phyloP scores from a whole-genome alignment of 2,113 vertebrate species.

The Dicentrarchus labrax region DNA sequence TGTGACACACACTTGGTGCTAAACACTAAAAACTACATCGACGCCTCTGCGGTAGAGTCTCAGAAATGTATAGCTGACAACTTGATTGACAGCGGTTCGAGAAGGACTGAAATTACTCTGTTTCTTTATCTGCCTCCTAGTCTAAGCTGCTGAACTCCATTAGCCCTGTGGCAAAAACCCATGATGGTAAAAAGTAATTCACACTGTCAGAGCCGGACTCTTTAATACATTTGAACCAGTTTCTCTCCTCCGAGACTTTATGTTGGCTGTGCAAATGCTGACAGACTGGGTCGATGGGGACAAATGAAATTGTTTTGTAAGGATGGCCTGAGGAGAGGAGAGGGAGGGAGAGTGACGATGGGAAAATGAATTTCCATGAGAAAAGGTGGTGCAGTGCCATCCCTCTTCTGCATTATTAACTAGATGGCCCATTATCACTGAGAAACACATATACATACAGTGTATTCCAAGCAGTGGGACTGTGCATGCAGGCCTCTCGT shows the following conservation, averaged over 20 bases:
- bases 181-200: not conserved
- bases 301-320: conserved; percentile 62
- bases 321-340: conserved; percentile 31
- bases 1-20: not conserved
- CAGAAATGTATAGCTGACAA: not conserved
- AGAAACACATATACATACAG: conserved; percentile 18
- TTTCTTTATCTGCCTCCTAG: conserved; percentile 3
- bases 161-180: not conserved
- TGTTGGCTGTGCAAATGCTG: conserved; percentile 34
- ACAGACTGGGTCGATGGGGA: conserved; percentile 49
- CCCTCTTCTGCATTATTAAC: conserved; percentile 72
- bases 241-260: conserved; percentile 39
- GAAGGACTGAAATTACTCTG: not conserved
- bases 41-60: not conserved
- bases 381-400: conserved; percentile 61
- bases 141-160: conserved; percentile 3
- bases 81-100: not conserved
- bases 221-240: conserved; percentile 3
- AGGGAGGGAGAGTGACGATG: not conserved
- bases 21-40: not conserved
- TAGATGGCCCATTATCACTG: conserved; percentile 62
- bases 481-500: not conserved
- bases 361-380: conserved; percentile 55
- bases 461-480: not conserved
- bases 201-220: not conserved